These are phyloP conservation scores for Glyptemys insculpta DNA, from an alignment of 2,797 vertebrate genomes.

Conservation along the genomic window DNA sequence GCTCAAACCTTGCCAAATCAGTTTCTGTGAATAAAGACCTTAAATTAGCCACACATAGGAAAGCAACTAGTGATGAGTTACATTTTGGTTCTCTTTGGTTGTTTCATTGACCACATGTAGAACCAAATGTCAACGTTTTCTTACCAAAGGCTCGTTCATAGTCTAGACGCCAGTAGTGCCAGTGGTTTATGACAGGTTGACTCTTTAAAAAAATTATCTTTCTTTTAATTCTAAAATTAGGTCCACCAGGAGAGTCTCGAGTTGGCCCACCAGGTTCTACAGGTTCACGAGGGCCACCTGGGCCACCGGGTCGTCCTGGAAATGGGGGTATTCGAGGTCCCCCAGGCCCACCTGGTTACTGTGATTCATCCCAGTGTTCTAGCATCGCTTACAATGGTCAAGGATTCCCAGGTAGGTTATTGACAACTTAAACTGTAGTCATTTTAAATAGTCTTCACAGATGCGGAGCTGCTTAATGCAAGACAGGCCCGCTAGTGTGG, in stretches of 20 bases:
- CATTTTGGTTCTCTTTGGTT: constrained; percentile 81
- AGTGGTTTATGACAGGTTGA: constrained; percentile 64
- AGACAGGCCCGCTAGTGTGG: constrained; percentile 28
- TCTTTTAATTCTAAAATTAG: constrained; percentile 80
- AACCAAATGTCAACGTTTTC: constrained; percentile 81
- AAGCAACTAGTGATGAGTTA: constrained; percentile 72
- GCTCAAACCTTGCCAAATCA: constrained; percentile 69
- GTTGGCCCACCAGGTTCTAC: constrained; percentile 89
- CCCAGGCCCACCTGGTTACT: constrained; percentile 93
- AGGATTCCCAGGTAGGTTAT: constrained; percentile 92
- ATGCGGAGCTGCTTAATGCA: constrained; percentile 37
- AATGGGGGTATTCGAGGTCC: constrained; percentile 91
- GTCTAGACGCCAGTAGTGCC: constrained; percentile 83
- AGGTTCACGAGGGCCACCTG: constrained; percentile 90
- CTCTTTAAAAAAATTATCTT: constrained; percentile 58
- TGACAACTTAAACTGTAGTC: not conserved
- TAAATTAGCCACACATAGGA: constrained; percentile 61
- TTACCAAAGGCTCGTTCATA: constrained; percentile 79
- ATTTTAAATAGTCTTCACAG: constrained; percentile 13
- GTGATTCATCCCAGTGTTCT: constrained; percentile 96
- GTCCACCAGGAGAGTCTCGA: constrained; percentile 93
- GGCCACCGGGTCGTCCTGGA: constrained; percentile 92
- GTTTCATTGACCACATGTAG: constrained; percentile 86
- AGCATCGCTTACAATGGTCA: constrained; percentile 98
- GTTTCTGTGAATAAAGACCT: constrained; percentile 65